These are phyloP conservation scores for Pediacus dermestoides DNA, from an alignment of 2,888 invertebrate genomes.

Conservation along the genomic window DNA sequence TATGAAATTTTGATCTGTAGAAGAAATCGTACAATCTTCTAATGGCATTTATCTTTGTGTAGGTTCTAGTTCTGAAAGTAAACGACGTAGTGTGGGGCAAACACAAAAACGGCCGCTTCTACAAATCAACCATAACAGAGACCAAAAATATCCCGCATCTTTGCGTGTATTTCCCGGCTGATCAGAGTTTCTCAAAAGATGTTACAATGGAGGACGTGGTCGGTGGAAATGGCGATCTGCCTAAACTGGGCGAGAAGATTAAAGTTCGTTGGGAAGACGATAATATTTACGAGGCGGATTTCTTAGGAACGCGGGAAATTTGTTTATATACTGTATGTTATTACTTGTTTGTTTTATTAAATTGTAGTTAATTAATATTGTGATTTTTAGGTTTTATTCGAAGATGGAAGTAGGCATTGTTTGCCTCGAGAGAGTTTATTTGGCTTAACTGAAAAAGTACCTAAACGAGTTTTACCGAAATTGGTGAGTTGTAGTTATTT, in stretches of 20 bases:
- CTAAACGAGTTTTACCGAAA: constrained; percentile 54
- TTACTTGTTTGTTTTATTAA: constrained; percentile 3
- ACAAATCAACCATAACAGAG: constrained; percentile 53
- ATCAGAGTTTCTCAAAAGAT: constrained; percentile 58
- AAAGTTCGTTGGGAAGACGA: constrained; percentile 58
- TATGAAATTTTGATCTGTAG: no score
- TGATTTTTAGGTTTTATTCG: constrained; percentile 49
- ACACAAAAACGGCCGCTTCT: constrained; percentile 59
- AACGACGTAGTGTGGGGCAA: constrained; percentile 58
- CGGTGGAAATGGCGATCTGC: constrained; percentile 35
- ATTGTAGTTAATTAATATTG: constrained; percentile 1
- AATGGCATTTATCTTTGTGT: no score
- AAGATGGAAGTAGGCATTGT: constrained; percentile 51
- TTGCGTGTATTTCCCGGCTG: constrained; percentile 60
- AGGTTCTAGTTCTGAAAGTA: no score
- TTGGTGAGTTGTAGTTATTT: constrained; percentile 46
- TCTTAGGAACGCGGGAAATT: constrained; percentile 48
- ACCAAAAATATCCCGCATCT: constrained; percentile 53
- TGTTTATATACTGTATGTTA: constrained; percentile 48
- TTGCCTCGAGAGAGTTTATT: constrained; percentile 55
- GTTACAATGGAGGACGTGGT: constrained; percentile 56
- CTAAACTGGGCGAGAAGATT: constrained; percentile 51
- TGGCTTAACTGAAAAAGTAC: constrained; percentile 54
- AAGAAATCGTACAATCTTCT: no score
- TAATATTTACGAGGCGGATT: constrained; percentile 49